Conservation (phyloP, 2,888 invertebrate species). For the Drosophila helvetica region DNA sequence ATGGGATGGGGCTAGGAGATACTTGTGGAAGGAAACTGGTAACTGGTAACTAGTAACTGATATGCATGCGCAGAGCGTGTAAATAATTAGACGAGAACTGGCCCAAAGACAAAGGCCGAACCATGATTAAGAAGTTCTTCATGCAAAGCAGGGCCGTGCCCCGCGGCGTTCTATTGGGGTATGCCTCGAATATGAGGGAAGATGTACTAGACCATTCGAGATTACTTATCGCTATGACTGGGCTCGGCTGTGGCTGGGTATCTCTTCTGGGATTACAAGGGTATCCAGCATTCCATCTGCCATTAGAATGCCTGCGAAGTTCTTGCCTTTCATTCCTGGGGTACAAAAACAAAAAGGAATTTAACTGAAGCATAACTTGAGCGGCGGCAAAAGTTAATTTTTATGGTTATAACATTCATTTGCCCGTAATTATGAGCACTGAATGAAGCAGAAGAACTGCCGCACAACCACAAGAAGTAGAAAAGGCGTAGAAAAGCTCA, state of each 20-base stretch:
- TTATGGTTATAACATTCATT: slow-evolving; percentile 76
- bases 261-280: slow-evolving; percentile 6
- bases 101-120: slow-evolving; percentile 48
- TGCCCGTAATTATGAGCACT: slow-evolving; percentile 71
- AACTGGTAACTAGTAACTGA: slow-evolving; percentile 63
- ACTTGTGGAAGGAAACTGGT: slow-evolving; percentile 55
- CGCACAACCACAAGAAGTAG: slow-evolving; percentile 6
- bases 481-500: slow-evolving; percentile 55
- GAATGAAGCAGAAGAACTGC: slow-evolving; percentile 16
- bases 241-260: slow-evolving; percentile 5
- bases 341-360: slow-evolving; percentile 54
- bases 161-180: background rate
- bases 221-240: background rate
- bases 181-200: slow-evolving; percentile 10
- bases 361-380: slow-evolving; percentile 75
- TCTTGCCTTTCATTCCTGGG: slow-evolving; percentile 5
- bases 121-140: slow-evolving; percentile 59
- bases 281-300: background rate
- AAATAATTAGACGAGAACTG: slow-evolving; percentile 66
- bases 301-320: slow-evolving; percentile 3
- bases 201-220: background rate
- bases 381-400: slow-evolving; percentile 70
- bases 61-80: slow-evolving; percentile 73
- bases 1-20: background rate
- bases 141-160: slow-evolving; percentile 1